phyloP scores from a whole-genome alignment of 2,797 vertebrate genomes.

The Cygnus olor region DNA sequence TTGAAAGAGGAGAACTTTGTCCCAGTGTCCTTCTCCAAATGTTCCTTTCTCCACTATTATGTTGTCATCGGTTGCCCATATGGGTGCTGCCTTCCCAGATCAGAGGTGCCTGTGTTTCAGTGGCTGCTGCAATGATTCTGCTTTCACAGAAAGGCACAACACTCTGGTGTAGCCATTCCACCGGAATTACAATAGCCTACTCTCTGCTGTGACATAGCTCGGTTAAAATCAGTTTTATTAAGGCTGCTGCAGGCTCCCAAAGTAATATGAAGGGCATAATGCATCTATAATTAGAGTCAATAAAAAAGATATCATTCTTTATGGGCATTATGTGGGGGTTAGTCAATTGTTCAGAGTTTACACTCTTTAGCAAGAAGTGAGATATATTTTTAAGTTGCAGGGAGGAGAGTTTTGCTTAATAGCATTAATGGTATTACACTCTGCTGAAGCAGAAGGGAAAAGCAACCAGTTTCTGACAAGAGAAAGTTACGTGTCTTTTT shows the following conservation, averaged over 20 bases:
- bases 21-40: not conserved
- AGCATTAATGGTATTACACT: not conserved
- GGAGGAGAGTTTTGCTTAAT: constrained; percentile 16
- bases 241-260: not conserved
- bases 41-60: constrained; percentile 4
- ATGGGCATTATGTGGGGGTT: not conserved
- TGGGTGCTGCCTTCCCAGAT: not conserved
- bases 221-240: constrained; percentile 28
- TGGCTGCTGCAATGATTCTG: not conserved
- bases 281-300: constrained; percentile 12
- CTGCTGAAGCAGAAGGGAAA: not conserved
- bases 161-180: not conserved
- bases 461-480: not conserved
- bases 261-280: constrained; percentile 10
- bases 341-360: not conserved
- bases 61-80: constrained; percentile 21
- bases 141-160: not conserved
- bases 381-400: not conserved
- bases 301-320: constrained; percentile 25
- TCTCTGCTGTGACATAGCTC: not conserved
- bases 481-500: not conserved
- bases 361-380: not conserved
- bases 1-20: constrained; percentile 50
- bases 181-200: not conserved
- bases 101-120: constrained; percentile 13